These are phyloP conservation scores for Caenorhabditis doughertyi DNA, from an alignment of 2,888 invertebrate genomes.

Conservation along the genomic window DNA sequence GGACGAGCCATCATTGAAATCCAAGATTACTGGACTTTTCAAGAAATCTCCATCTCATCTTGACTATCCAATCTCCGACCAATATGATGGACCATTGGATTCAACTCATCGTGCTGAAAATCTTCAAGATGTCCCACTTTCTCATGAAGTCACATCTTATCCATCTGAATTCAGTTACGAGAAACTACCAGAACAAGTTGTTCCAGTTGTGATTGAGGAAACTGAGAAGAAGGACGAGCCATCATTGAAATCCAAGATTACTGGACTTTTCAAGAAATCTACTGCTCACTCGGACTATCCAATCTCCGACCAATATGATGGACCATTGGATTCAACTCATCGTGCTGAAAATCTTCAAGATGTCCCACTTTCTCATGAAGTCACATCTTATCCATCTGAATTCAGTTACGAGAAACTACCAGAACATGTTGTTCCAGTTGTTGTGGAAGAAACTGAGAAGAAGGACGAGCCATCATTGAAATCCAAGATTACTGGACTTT, in stretches of 20 bases:
- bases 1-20: slow-evolving; percentile 58
- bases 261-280: slow-evolving; percentile 43
- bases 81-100: slow-evolving; percentile 67
- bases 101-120: slow-evolving; percentile 34
- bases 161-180: slow-evolving; percentile 31
- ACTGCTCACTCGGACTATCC: slow-evolving; percentile 71
- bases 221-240: slow-evolving; percentile 25
- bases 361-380: slow-evolving; percentile 54
- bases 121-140: background rate
- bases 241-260: slow-evolving; percentile 32
- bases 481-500: too few species aligned
- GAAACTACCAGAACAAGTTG: slow-evolving; percentile 14
- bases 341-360: slow-evolving; percentile 53
- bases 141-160: background rate
- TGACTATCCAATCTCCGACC: slow-evolving; percentile 68
- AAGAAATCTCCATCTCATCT: slow-evolving; percentile 64
- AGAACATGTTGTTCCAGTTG: slow-evolving; percentile 36
- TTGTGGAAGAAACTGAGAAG: slow-evolving; percentile 45
- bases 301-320: slow-evolving; percentile 59
- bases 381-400: slow-evolving; percentile 60
- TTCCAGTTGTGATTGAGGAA: slow-evolving; percentile 12
- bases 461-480: slow-evolving; percentile 36
- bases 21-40: slow-evolving; percentile 69
- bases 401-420: slow-evolving; percentile 58
- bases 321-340: slow-evolving; percentile 63